Conservation (phyloP, 2,888 invertebrate species). For the Eudasyphora cyanicolor region DNA sequence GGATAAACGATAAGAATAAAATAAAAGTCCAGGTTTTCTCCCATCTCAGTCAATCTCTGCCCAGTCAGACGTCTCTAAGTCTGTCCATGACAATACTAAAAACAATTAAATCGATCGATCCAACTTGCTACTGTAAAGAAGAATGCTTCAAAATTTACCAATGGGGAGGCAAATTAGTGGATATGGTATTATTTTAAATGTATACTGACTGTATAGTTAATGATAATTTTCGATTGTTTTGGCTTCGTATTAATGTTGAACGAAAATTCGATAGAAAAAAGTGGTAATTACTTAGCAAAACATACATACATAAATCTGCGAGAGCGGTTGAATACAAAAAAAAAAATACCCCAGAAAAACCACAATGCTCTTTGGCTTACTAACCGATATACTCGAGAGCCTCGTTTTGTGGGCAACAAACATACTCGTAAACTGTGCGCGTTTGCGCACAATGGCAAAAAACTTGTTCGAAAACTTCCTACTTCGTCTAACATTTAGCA, state of each 20-base stretch:
- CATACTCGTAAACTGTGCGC: neutral
- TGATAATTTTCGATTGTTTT: conserved; percentile 10
- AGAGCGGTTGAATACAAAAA: conserved; percentile 13
- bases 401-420: neutral
- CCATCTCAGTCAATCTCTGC: neutral
- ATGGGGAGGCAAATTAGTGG: conserved; percentile 56
- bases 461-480: conserved; percentile 59
- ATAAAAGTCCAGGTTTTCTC: neutral
- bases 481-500: conserved; percentile 30
- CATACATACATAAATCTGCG: neutral
- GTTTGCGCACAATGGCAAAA: conserved; percentile 28
- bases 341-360: too few relatives aligned
- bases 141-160: conserved; percentile 44
- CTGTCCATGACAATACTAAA: neutral
- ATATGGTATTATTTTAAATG: conserved; percentile 47
- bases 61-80: neutral
- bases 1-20: neutral
- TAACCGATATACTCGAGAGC: conserved; percentile 51
- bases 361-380: conserved; percentile 51
- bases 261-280: conserved; percentile 34
- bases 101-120: neutral
- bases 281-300: conserved; percentile 38
- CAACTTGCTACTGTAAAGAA: neutral
- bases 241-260: conserved; percentile 12
- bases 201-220: conserved; percentile 5